Base-by-base conservation (phyloP, 1,140 invertebrate genomes). In the Eumaeus atala region DNA sequence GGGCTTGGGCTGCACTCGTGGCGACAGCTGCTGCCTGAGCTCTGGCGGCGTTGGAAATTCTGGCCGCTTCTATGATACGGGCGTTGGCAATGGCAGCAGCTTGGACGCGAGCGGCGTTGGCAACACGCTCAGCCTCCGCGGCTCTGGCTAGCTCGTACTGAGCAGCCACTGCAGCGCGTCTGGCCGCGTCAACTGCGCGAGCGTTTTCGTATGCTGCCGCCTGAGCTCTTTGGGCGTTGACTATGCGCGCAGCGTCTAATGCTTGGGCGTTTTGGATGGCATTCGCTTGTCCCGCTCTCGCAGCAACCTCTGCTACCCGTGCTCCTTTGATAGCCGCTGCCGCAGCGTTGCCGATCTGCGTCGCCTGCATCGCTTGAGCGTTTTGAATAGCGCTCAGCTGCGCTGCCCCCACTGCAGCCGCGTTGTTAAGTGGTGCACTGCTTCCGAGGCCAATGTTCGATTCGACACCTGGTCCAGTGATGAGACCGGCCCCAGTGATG, bases 311-410 rank as follows among this genome's bases (percentile, higher is more conserved):
- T 4, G 74, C 63, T 12, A 69, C 74, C 10, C 80, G 77, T 1
- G 82, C 82, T n/a, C 78, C 77, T 54, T 83, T 78, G 50, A 84
- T 82, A 21, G 77, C 83, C 33, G 77, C 78, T 12, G 74, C 75
- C 21, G 83, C 83, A 1, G 83, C 70, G 61, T 83, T 82, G 11
- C 68, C 77, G 44, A 86, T 83, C 36, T 86, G 70, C 9, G 78
- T 68, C 7, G 70, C 80, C 16, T 75, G 78, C 0, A 74, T 79
- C n/a, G 83, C 83, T 48, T 85, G 82, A 4, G 82, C 82, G 56
- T 85, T 83, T 42, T 86, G 83, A 59, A 86, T 84, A 33, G 83
- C 78, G 38, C 75, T 78, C 12, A 84, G 73, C 51, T 84, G 82
- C 48, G 82, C 77, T 2, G 82, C 80, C 1, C 80, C 76, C 8